Evolutionary conservation across 1,140 invertebrate genomes (phyloP), one percentile per base, ranked within the genome.

Genomic region (Psix sp.): DNA sequence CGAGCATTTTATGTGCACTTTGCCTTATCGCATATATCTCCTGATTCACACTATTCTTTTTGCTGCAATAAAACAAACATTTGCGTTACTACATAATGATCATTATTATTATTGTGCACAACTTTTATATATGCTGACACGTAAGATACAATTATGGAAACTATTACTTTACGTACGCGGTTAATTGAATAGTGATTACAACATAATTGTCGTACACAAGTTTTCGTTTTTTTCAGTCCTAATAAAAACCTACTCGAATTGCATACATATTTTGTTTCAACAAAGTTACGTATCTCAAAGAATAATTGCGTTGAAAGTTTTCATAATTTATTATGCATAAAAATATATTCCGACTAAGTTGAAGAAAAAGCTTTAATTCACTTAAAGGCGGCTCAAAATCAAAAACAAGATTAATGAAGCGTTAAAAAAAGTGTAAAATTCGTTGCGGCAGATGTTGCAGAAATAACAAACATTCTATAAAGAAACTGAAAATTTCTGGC

Each of bases 1-100:
- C 42, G 31, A 35, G 62, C 54, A 66, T 66, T 74, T 66, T 74
- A 62, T 66, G 63, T 68, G 43, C 72, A 65, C 38, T 20, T 15
- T 36, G 45, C 57, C 33, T 51, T 74, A 66, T 67, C 63, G 48
- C 51, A 35, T 63, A 68, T 74, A 49, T 63, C 40, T 63, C 33
- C 40, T n/a, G n/a, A 60, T 17, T 35, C 24, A 40, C 38, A 65
- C 51, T 49, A 56, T 49, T 59, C 57, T 72, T 65, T 72, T 72
- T 71, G 57, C 10, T 13, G 33, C 43, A 56, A 71, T 62, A 71
- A 71, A 71, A 52, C 51, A 65, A 52, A 59, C 52, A 39, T 59
- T 24, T 65, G 63, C 56, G 63, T 65, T 46, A 33, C 24, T 17
- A 59, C 57, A 71, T 71, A 71, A 57, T 49, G 26, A 62, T 71